These are phyloP conservation scores for Reticulitermes lucifugus DNA, from an alignment of 2,888 invertebrate species.

Conservation along the genomic window DNA sequence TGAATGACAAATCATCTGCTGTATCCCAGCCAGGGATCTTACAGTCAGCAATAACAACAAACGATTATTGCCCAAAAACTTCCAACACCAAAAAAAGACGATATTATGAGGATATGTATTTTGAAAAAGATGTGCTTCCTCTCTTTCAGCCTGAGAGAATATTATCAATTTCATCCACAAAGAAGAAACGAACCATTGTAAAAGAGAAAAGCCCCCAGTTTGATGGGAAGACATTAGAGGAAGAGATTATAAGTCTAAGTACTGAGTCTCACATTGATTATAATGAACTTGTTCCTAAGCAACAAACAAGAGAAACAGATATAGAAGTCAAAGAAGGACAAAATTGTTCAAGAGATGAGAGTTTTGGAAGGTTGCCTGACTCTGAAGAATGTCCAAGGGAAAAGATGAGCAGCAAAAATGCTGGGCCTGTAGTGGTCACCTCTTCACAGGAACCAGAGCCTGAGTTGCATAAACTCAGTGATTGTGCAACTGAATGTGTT, in stretches of 20 bases:
- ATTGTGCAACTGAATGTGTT: no score
- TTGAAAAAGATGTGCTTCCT: constrained; percentile 11
- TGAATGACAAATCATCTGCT: no score
- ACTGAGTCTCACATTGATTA: no score
- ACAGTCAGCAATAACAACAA: background rate
- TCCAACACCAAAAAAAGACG: background rate
- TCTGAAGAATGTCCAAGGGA: no score
- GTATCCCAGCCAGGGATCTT: no score
- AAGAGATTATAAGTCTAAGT: constrained; percentile 3
- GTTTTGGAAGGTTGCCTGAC: no score
- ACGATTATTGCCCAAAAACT: background rate
- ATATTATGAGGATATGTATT: background rate
- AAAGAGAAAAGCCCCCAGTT: background rate
- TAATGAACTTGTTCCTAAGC: background rate
- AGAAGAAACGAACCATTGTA: background rate
- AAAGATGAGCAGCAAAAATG: no score
- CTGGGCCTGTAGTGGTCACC: no score
- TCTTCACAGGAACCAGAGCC: no score
- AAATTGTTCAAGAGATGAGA: no score
- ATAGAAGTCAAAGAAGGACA: no score
- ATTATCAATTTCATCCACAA: constrained; percentile 21
- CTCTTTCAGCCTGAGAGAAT: constrained; percentile 34
- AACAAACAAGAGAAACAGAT: background rate
- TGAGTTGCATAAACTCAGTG: no score
- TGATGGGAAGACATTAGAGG: background rate